phyloP scores from a whole-genome alignment of 2,797 vertebrate genomes.

The Anniella stebbinsi region DNA sequence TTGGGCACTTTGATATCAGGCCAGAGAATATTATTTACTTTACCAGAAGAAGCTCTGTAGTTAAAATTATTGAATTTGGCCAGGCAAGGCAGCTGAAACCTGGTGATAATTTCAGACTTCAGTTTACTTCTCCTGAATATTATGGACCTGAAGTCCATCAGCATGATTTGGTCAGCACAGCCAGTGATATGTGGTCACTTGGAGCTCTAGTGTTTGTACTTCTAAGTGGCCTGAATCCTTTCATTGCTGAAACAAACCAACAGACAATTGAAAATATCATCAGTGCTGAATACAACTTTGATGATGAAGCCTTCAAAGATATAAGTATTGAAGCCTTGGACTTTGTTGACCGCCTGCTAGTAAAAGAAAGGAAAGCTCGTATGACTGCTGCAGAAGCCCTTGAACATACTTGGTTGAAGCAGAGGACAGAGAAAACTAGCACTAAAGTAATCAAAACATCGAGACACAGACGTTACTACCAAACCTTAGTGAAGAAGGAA shows the following conservation, averaged over 20 bases:
- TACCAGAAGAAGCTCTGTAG: conserved; percentile 88
- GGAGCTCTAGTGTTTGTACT: conserved; percentile 94
- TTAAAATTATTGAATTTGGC: conserved; percentile 98
- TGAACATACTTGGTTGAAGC: conserved; percentile 91
- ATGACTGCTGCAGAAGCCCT: conserved; percentile 95
- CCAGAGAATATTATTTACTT: conserved; percentile 97
- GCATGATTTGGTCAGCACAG: conserved; percentile 92
- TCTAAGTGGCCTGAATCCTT: conserved; percentile 95
- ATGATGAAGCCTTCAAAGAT: conserved; percentile 95
- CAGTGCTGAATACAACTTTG: conserved; percentile 94
- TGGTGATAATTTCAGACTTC: conserved; percentile 93
- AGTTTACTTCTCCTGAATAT: conserved; percentile 93
- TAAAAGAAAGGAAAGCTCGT: conserved; percentile 96
- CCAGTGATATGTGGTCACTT: conserved; percentile 98
- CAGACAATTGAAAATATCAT: conserved; percentile 97
- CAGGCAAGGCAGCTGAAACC: conserved; percentile 94
- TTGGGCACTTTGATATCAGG: conserved; percentile 96
- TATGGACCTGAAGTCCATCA: conserved; percentile 97
- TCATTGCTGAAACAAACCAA: conserved; percentile 97
- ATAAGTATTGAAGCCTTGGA: conserved; percentile 93
- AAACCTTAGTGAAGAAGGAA: conserved; percentile 92
- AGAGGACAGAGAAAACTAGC: conserved; percentile 87
- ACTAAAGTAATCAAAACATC: conserved; percentile 88
- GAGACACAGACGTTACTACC: conserved; percentile 96
- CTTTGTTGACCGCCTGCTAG: conserved; percentile 94